Evolutionary conservation across 1,140 invertebrate genomes (phyloP), one percentile per base, ranked within the genome.

Genomic region (Euschistus heros): DNA sequence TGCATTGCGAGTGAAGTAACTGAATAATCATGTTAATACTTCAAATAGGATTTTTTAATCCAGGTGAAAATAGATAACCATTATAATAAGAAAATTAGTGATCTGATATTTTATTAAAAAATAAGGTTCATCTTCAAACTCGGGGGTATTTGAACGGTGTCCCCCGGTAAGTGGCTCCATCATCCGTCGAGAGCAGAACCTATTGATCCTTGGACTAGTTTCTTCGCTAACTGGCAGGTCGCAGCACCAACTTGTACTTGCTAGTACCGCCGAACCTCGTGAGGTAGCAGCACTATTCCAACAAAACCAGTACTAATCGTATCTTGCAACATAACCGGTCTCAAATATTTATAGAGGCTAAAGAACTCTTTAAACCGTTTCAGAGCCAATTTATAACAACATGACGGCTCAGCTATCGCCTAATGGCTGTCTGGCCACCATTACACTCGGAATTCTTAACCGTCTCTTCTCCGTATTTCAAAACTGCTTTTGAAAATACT

Each of bases 341-440:
- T 50, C 47, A 50, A 50, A 50, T 50, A 50, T 50, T 50, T 50
- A 50, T 50, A 50, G 47, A 50, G 47, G 47, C n/a, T 50, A 50
- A 50, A 22, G 47, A 50, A 50, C 47, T 50, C 47, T 50, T 50
- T 50, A 50, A 50, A 50, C n/a, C 47, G 22, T 50, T 50, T 50
- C n/a, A 22, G n/a, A 50, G 47, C n/a, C 47, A 50, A 50, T 50
- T 50, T 50, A 50, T 50, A 20, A 50, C 47, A 22, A 50, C 10
- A 50, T 50, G 47, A 50, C 47, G 47, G 22, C 47, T 50, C 10
- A 20, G n/a, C 47, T 50, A 50, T 50, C n/a, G 47, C 47, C 47
- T 50, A 50, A 50, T 50, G 47, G 47, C n/a, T 22, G n/a, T 18
- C 47, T 22, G n/a, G 47, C 47, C n/a, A 50, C n/a, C 47, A 22